Conservation (phyloP, 1,140 invertebrate genomes). For the Aphelinus certus region DNA sequence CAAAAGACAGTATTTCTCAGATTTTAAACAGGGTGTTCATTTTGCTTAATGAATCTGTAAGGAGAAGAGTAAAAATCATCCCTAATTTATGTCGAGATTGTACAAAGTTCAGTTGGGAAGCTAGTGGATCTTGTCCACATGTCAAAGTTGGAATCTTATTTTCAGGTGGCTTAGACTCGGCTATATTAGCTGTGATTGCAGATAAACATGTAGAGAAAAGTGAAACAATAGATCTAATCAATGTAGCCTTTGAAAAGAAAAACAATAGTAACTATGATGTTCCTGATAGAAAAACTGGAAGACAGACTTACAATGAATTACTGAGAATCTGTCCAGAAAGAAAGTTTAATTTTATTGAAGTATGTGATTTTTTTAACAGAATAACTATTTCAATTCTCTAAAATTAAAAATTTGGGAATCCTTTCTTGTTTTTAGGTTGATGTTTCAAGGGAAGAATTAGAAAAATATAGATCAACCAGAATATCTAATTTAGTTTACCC, state of each 20-base stretch:
- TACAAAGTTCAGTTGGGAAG: slow-evolving; percentile 52
- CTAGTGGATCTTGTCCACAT: slow-evolving; percentile 68
- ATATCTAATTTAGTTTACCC: slow-evolving; percentile 86
- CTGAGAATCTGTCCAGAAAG: slow-evolving; percentile 74
- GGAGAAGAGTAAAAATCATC: slow-evolving; percentile 71
- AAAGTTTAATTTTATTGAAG: slow-evolving; percentile 78
- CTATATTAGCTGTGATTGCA: slow-evolving; percentile 83
- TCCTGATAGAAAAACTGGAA: slow-evolving; percentile 84
- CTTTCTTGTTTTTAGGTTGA: slow-evolving; percentile 72
- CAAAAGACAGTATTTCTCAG: slow-evolving; percentile 57
- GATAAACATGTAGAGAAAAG: slow-evolving; percentile 75
- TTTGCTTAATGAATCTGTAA: slow-evolving; percentile 72
- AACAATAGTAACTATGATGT: slow-evolving; percentile 70
- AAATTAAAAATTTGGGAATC: slow-evolving; percentile 32
- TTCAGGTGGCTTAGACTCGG: slow-evolving; percentile 95
- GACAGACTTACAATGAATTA: slow-evolving; percentile 78
- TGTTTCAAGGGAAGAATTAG: slow-evolving; percentile 76
- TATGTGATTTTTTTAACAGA: slow-evolving; percentile 46
- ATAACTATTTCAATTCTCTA: background rate
- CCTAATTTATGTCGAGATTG: slow-evolving; percentile 76
- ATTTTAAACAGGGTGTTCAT: slow-evolving; percentile 66
- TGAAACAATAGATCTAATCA: slow-evolving; percentile 91
- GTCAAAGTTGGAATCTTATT: slow-evolving; percentile 87
- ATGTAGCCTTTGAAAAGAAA: slow-evolving; percentile 89
- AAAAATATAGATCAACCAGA: slow-evolving; percentile 55